Evolutionary conservation across 2,888 invertebrate genomes (phyloP).

Genomic region (Bimastos eiseni): DNA sequence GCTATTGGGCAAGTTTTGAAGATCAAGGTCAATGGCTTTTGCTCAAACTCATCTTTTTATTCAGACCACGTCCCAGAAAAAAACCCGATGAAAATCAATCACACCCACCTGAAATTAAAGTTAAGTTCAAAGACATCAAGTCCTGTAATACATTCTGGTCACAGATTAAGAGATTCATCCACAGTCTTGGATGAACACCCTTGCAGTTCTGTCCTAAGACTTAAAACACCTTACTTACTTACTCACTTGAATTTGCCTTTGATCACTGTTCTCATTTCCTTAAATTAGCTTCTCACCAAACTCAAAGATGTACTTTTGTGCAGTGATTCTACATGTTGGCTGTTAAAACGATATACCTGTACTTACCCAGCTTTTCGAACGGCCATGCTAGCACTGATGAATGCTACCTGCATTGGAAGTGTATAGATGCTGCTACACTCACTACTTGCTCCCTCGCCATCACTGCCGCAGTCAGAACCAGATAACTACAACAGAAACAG

Average conservation of each 20-base stretch:
- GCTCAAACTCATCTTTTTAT: not conserved
- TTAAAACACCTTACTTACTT: not conserved
- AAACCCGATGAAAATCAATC: not conserved
- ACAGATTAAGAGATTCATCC: not conserved
- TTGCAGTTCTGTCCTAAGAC: not conserved
- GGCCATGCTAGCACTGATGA: slow-evolving; percentile 90
- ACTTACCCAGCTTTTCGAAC: slow-evolving; percentile 90
- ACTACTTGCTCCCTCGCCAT: slow-evolving; percentile 47
- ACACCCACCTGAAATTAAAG: not conserved
- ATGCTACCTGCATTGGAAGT: slow-evolving; percentile 68
- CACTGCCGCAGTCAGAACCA: slow-evolving; percentile 42
- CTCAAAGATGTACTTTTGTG: not conserved
- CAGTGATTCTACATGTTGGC: not conserved
- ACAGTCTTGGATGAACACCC: not conserved
- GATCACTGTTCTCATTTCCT: not conserved
- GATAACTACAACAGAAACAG: slow-evolving; percentile 37
- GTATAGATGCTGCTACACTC: slow-evolving; percentile 58
- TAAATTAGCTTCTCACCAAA: not conserved
- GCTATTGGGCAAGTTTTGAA: not conserved
- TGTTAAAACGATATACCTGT: not conserved
- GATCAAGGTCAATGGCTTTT: not conserved
- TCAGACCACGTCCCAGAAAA: not conserved
- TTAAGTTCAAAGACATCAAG: not conserved
- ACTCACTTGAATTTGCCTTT: not conserved
- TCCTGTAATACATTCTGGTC: not conserved